Conservation (phyloP, 2,888 invertebrate genomes). For the Polylopha cassiicola region DNA sequence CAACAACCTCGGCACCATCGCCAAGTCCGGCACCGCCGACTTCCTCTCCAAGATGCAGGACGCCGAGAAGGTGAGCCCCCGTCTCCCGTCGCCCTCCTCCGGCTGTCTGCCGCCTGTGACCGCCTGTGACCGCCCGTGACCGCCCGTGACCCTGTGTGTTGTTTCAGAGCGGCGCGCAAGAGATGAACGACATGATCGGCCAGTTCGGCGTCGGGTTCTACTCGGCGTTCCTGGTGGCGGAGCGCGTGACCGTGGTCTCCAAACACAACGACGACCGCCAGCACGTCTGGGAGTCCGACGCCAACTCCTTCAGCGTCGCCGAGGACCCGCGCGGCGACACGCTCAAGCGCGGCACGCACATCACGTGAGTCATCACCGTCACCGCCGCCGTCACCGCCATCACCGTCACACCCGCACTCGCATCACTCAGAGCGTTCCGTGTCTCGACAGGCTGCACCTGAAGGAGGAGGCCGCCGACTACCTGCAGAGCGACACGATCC, state of each 20-base stretch:
- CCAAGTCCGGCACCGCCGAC: conserved; percentile 98
- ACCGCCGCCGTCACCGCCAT: no score
- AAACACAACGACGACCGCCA: conserved; percentile 96
- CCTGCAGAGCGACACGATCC: conserved; percentile 93
- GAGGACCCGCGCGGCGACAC: conserved; percentile 97
- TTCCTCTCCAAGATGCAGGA: conserved; percentile 95
- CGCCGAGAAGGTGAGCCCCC: conserved; percentile 47
- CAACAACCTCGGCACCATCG: conserved; percentile 98
- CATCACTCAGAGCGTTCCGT: neutral
- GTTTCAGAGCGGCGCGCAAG: conserved; percentile 71
- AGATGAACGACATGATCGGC: conserved; percentile 98
- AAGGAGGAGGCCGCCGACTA: conserved; percentile 99
- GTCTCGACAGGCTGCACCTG: conserved; percentile 83
- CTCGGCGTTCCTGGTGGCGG: conserved; percentile 97
- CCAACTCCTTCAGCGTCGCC: conserved; percentile 89
- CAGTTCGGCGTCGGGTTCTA: conserved; percentile 99
- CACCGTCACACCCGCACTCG: neutral
- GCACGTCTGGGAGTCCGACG: conserved; percentile 99
- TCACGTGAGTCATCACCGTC: conserved; percentile 78
- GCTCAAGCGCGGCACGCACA: conserved; percentile 91
- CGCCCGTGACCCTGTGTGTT: neutral
- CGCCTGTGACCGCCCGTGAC: neutral
- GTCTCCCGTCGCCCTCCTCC: conserved; percentile 1
- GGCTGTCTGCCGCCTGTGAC: neutral
- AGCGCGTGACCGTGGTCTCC: conserved; percentile 95